These are phyloP conservation scores for Chrosomus eos DNA, from an alignment of 2,797 vertebrate genomes.

Conservation along the genomic window DNA sequence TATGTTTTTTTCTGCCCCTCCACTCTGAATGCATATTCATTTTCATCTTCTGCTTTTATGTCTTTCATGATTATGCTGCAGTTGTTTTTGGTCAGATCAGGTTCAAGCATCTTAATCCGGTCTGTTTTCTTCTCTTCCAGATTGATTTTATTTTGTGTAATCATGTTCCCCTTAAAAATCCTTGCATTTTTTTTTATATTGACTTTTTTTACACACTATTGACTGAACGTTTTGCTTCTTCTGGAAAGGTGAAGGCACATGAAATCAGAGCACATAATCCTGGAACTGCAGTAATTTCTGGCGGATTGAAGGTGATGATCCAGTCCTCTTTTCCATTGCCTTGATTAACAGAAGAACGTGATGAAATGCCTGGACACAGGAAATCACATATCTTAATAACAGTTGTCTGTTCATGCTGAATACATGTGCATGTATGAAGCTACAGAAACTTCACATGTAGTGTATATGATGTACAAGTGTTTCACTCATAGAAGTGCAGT, in stretches of 20 bases:
- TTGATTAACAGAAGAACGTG: not conserved
- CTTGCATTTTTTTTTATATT: rapidly evolving
- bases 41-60: not conserved
- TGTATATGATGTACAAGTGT: no score
- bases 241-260: not conserved
- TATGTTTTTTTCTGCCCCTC: rapidly evolving
- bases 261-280: not conserved
- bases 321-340: rapidly evolving
- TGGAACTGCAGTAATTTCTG: constrained; percentile 1
- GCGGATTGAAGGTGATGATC: not conserved
- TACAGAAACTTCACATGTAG: not conserved
- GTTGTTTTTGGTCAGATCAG: not conserved
- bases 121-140: rapidly evolving
- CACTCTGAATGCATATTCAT: not conserved
- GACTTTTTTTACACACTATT: rapidly evolving
- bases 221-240: rapidly evolving
- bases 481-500: no score
- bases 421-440: not conserved
- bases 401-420: not conserved
- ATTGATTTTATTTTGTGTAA: rapidly evolving
- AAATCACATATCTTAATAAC: not conserved
- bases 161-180: rapidly evolving
- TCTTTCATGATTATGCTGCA: constrained; percentile 4
- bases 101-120: not conserved
- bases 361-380: not conserved